Percentiles rank a stretch among this genome's conserved stretches.
phyloP scores from a whole-genome alignment of 2,888 invertebrate genomes.

The Metalampra italica region DNA sequence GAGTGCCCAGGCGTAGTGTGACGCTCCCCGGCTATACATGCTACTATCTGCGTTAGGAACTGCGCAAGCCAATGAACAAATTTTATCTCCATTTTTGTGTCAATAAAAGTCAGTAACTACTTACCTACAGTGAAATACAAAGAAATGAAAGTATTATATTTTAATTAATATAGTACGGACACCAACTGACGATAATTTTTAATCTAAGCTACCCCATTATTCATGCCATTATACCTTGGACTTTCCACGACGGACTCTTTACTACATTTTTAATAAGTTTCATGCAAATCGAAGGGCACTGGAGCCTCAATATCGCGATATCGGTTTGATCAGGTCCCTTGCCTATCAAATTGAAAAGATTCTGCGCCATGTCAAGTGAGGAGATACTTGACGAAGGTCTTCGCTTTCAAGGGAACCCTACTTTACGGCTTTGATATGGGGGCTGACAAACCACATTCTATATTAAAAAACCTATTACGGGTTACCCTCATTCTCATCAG shows the following conservation, averaged over 20 bases:
- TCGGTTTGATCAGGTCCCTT: slow-evolving; percentile 48
- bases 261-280: slow-evolving; percentile 58
- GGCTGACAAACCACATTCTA: slow-evolving; percentile 54
- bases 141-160: no score
- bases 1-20: no score
- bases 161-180: no score
- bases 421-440: slow-evolving; percentile 52
- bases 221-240: background rate
- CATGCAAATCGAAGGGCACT: slow-evolving; percentile 64
- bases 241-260: background rate
- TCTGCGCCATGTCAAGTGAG: slow-evolving; percentile 57
- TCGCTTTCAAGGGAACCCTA: slow-evolving; percentile 53
- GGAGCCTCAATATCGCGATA: slow-evolving; percentile 66
- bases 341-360: slow-evolving; percentile 65
- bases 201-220: background rate
- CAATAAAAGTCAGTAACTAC: no score
- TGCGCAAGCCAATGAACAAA: no score
- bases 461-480: slow-evolving; percentile 47
- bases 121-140: no score
- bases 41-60: no score
- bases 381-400: slow-evolving; percentile 67
- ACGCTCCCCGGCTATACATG: no score
- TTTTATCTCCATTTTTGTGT: no score
- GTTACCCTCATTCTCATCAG: background rate
- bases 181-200: background rate